These are phyloP conservation scores for Forbesichthys papilliferus DNA, from an alignment of 2,113 vertebrate genomes.

Conservation along the genomic window DNA sequence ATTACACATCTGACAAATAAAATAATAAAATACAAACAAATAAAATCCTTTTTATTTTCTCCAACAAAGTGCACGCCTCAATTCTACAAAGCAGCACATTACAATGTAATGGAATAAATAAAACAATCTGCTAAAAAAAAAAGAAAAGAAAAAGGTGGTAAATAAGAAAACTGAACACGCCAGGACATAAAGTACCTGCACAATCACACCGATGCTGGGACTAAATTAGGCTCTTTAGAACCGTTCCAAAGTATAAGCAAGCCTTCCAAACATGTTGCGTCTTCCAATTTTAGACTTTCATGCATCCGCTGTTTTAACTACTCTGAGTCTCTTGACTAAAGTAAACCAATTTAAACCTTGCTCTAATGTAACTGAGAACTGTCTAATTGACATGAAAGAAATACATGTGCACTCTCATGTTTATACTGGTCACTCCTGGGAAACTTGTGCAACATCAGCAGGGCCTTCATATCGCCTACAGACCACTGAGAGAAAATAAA, in stretches of 20 bases:
- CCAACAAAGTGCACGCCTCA: constrained; percentile 85
- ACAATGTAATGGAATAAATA: constrained; percentile 91
- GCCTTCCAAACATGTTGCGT: constrained; percentile 10
- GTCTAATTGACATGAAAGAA: constrained; percentile 56
- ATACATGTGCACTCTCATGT: constrained; percentile 61
- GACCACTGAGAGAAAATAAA: constrained; percentile 69
- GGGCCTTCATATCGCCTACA: constrained; percentile 45
- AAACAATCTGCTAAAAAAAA: constrained; percentile 79
- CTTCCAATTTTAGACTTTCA: constrained; percentile 35
- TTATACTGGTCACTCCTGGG: constrained; percentile 61
- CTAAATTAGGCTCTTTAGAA: constrained; percentile 51
- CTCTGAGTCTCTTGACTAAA: constrained; percentile 10
- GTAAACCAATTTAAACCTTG: constrained; percentile 53
- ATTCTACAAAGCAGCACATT: constrained; percentile 89
- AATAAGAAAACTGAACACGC: constrained; percentile 28
- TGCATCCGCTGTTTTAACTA: constrained; percentile 29
- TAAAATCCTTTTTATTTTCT: constrained; percentile 81
- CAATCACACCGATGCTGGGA: constrained; percentile 70
- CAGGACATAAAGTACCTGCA: constrained; percentile 65
- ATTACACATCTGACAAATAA: constrained; percentile 13
- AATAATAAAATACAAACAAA: constrained; percentile 74
- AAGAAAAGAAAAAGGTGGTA: constrained; percentile 58
- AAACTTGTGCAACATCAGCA: constrained; percentile 70
- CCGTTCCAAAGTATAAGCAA: constrained; percentile 13
- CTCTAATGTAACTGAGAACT: constrained; percentile 49